These are phyloP conservation scores for Neria commutata DNA, from an alignment of 2,888 invertebrate species.

Conservation along the genomic window DNA sequence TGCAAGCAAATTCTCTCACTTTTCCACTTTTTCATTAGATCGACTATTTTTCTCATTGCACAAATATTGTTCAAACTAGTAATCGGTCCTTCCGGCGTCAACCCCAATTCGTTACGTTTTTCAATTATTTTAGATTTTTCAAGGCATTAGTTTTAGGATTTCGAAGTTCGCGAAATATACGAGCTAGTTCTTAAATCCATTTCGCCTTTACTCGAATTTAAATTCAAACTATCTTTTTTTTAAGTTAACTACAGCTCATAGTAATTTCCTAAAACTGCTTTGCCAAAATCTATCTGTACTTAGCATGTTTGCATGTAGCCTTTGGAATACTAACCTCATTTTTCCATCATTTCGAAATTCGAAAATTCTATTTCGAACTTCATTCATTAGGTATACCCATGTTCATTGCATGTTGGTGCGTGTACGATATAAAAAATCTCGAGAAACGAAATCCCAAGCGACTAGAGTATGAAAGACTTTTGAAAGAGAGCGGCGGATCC, in stretches of 20 bases:
- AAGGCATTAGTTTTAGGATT: too few relatives aligned
- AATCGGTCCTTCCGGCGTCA: too few relatives aligned
- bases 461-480: conserved; percentile 37
- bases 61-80: too few relatives aligned
- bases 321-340: conserved; percentile 27
- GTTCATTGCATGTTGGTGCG: conserved; percentile 53
- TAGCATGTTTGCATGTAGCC: not conserved
- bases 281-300: conserved; percentile 31
- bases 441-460: conserved; percentile 45
- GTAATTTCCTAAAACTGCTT: too few relatives aligned
- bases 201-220: not conserved
- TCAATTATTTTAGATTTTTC: too few relatives aligned
- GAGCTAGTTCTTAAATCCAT: not conserved
- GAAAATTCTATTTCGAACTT: too few relatives aligned
- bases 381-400: conserved; percentile 57
- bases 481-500: conserved; percentile 26
- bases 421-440: conserved; percentile 47
- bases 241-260: not conserved
- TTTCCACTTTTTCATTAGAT: too few relatives aligned
- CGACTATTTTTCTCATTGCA: too few relatives aligned
- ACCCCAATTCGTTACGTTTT: too few relatives aligned
- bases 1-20: too few relatives aligned
- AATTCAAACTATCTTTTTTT: not conserved
- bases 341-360: not conserved
- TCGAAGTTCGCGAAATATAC: not conserved